These are phyloP conservation scores for Drosophila tristis DNA, from an alignment of 1,140 invertebrate genomes.

Conservation along the genomic window DNA sequence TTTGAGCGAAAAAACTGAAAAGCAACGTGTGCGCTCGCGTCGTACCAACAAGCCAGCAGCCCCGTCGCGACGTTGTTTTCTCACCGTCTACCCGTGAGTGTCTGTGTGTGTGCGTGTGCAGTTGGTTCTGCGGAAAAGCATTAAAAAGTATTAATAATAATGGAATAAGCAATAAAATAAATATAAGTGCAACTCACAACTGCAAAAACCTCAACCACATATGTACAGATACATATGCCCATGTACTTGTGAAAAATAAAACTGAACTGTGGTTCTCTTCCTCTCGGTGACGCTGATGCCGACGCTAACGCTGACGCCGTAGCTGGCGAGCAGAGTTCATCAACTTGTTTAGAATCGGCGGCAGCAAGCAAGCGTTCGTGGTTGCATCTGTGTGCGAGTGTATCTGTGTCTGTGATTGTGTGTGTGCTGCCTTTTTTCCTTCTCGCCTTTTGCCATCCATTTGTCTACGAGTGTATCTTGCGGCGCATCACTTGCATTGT, in stretches of 20 bases:
- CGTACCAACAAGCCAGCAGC: conserved; percentile 1
- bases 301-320: conserved; percentile 56
- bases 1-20: conserved; percentile 22
- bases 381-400: conserved; percentile 45
- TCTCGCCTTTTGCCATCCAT: conserved; percentile 55
- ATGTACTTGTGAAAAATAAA: conserved; percentile 13
- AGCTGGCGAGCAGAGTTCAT: conserved; percentile 61
- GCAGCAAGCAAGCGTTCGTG: conserved; percentile 64
- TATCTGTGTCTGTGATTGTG: conserved; percentile 9
- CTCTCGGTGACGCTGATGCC: conserved; percentile 20
- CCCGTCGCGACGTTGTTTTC: conserved; percentile 20
- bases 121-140: conserved; percentile 62
- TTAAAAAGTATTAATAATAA: conserved; percentile 79
- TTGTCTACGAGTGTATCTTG: conserved; percentile 55
- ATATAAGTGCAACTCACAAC: conserved; percentile 59
- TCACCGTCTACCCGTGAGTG: conserved; percentile 26
- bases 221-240: conserved; percentile 41
- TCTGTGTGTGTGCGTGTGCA: conserved; percentile 50
- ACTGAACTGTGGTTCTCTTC: conserved; percentile 32
- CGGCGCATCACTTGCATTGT: conserved; percentile 69
- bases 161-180: conserved; percentile 56
- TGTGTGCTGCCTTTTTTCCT: conserved; percentile 63
- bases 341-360: conserved; percentile 77
- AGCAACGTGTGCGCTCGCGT: background rate
- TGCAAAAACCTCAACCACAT: conserved; percentile 40